Evolutionary conservation across 2,113 vertebrate genomes (phyloP).

Genomic region (Montifringilla adamsi): DNA sequence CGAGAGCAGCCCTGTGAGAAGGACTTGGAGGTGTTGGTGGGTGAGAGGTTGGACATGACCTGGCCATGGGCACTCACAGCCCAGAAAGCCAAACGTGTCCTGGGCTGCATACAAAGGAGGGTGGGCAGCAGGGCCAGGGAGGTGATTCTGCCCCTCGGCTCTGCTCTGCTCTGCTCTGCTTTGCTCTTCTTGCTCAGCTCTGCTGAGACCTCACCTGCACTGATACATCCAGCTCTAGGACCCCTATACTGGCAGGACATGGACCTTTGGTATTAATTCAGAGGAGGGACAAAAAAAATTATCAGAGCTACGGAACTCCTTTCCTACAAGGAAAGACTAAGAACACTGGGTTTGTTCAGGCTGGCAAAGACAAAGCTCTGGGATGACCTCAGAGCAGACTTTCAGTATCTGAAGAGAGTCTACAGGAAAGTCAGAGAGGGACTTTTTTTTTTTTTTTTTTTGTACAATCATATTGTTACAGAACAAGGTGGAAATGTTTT

Average conservation of each 20-base stretch:
- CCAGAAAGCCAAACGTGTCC: neutral
- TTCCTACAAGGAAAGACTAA: neutral
- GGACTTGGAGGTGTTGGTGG: neutral
- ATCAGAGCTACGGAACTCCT: neutral
- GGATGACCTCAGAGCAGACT: neutral
- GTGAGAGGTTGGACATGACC: neutral
- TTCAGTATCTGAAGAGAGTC: neutral
- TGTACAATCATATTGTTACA: fast-evolving
- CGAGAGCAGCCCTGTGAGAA: neutral
- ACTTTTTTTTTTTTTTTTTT: too few relatives aligned
- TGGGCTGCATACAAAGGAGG: neutral
- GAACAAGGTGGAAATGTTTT: neutral
- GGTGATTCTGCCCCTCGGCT: neutral
- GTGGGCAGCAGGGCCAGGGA: neutral
- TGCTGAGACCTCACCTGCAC: neutral
- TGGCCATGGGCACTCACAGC: fast-evolving
- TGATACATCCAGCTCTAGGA: neutral
- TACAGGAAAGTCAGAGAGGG: fast-evolving
- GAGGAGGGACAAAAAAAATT: neutral
- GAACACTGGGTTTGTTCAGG: neutral
- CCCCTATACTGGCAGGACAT: fast-evolving
- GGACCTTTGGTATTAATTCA: neutral
- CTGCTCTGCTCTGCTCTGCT: neutral
- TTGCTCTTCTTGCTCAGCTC: neutral
- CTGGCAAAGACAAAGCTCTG: neutral